Evolutionary conservation across 2,888 invertebrate species (phyloP), one percentile per base, ranked within the genome.

Genomic region (Caenorhabditis sinica): DNA sequence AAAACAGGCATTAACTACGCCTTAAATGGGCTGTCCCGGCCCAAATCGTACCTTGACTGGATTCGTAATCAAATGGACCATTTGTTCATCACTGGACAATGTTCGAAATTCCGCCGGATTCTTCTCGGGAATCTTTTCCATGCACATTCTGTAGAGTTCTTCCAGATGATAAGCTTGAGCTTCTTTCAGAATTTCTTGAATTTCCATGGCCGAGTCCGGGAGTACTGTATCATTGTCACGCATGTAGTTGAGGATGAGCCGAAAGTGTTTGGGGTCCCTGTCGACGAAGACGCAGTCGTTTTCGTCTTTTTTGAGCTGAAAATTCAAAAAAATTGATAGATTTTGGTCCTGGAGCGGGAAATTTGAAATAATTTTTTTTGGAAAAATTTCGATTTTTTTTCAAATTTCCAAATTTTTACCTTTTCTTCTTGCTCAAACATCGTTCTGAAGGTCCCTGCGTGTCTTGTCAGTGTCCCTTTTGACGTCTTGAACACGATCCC

Each of bases 401-500:
- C 36, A 36, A 11, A 8, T 36, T 36, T 36, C 36, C 36, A 5
- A 36, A 36, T 36, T 36, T 36, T 36, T 36, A 36, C 36, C 36
- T 36, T 36, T 36, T 36, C 36, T 11, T 36, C 36, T 36, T 36
- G 36, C 40, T 97, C 95, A 51, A 99, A 94, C 98, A 98, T 98
- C 68, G 97, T 97, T n/a, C n/a, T 49, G 49, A 49, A 49, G 9
- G n/a, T n/a, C n/a, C 49, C 49, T 93, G 99, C 98, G 94, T 97
- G 96, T 94, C 98, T 98, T 1, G 97, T 97, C 51, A 99, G 94
- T 17, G 98, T 99, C 68, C 97, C 97, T 92, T 98, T 96, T 0
- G 98, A 98, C 0, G 98, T 98, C 92, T 97, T 97, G 94, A 97
- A 96, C 82, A 99, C 94, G 75, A 96, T 96, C 43, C 98, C 98